A percentile compares a stretch with the other conserved stretches of the same genome.
These are phyloP conservation scores for Psittacula cyanocephala DNA, from an alignment of 2,113 vertebrate species.

Conservation along the genomic window DNA sequence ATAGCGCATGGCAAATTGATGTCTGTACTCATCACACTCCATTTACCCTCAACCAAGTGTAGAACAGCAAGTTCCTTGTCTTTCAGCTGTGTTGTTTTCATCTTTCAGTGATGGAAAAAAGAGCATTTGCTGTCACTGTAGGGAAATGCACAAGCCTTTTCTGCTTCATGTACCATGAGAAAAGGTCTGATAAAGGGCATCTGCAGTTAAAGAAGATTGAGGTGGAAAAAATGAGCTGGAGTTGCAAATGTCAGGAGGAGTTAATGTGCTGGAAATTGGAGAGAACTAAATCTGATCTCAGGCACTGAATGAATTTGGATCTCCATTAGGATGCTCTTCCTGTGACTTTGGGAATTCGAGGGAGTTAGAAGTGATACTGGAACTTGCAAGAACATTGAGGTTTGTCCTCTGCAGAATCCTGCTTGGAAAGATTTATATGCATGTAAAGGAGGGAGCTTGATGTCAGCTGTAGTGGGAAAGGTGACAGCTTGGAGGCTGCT, in stretches of 20 bases:
- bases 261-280: slow-evolving; percentile 17
- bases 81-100: background rate
- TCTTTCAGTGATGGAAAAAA: background rate
- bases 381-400: background rate
- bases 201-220: slow-evolving; percentile 15
- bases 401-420: background rate
- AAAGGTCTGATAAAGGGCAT: slow-evolving; percentile 31
- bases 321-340: background rate
- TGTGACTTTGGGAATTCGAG: background rate
- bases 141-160: background rate
- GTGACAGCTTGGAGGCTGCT: background rate
- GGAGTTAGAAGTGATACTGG: background rate
- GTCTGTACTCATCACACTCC: background rate
- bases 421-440: background rate
- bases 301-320: background rate
- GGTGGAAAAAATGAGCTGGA: slow-evolving; percentile 11
- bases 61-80: background rate
- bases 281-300: background rate
- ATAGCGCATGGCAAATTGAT: background rate
- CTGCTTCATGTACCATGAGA: background rate
- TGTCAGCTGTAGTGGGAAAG: background rate
- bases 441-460: background rate
- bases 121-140: background rate
- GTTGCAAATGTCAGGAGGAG: slow-evolving; percentile 21
- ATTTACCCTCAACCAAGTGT: background rate